phyloP scores from a whole-genome alignment of 2,113 vertebrate genomes.

The Poeciliopsis occidentalis region DNA sequence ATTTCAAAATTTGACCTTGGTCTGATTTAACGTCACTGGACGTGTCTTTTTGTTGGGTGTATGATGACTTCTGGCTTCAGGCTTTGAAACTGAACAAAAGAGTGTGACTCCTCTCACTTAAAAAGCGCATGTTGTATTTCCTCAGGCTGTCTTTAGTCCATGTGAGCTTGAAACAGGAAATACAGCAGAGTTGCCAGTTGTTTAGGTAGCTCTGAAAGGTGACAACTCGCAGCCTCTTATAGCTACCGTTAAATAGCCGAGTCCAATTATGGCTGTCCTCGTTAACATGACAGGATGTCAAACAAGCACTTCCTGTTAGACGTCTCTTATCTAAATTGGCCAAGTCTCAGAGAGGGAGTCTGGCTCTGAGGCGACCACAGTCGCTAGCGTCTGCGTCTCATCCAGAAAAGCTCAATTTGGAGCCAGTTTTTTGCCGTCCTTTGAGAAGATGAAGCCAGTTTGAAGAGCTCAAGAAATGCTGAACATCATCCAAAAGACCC shows the following conservation, averaged over 20 bases:
- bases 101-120: no score
- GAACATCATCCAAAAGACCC: slow-evolving; percentile 7
- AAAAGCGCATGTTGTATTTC: no score
- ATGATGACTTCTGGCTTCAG: no score
- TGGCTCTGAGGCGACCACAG: slow-evolving; percentile 43
- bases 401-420: slow-evolving; percentile 66
- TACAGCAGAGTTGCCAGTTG: slow-evolving; percentile 1
- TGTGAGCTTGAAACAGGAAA: no score
- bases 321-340: slow-evolving; percentile 82
- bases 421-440: slow-evolving; percentile 71
- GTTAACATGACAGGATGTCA: slow-evolving; percentile 82
- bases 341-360: slow-evolving; percentile 73
- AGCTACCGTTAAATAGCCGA: slow-evolving; percentile 54
- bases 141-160: no score
- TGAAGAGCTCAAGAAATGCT: slow-evolving; percentile 23
- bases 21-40: no score
- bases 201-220: slow-evolving; percentile 14
- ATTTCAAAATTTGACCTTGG: no score
- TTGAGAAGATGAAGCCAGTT: neutral
- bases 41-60: no score
- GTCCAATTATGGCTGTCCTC: slow-evolving; percentile 72
- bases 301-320: slow-evolving; percentile 82
- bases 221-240: slow-evolving; percentile 56
- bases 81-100: no score
- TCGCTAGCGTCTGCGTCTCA: slow-evolving; percentile 68